phyloP scores from a whole-genome alignment of 2,888 invertebrate genomes.

The Tenthredo scrophulariae region DNA sequence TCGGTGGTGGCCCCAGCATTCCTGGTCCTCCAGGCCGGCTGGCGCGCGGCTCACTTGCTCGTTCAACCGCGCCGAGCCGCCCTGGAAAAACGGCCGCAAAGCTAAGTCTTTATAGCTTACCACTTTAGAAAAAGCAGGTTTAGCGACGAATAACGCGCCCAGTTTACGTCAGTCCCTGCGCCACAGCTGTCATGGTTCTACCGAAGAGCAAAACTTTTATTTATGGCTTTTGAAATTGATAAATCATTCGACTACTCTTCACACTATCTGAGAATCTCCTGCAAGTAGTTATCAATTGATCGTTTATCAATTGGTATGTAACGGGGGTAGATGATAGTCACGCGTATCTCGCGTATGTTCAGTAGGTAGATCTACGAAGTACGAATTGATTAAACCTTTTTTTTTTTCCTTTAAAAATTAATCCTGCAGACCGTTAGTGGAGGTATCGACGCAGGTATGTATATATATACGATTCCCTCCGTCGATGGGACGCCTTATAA shows the following conservation, averaged over 20 bases:
- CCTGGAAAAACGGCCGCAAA: constrained; percentile 67
- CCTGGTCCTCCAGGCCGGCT: constrained; percentile 62
- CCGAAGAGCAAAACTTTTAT: not conserved
- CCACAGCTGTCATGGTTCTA: constrained; percentile 7
- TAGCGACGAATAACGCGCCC: constrained; percentile 50
- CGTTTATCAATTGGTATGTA: not conserved
- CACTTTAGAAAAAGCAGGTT: constrained; percentile 48
- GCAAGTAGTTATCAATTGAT: not conserved
- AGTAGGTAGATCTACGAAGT: not conserved
- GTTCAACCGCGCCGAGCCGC: constrained; percentile 52
- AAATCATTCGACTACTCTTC: constrained; percentile 35
- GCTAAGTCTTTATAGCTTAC: constrained; percentile 42
- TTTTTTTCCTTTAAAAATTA: not conserved
- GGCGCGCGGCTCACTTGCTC: constrained; percentile 59
- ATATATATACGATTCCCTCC: constrained; percentile 1
- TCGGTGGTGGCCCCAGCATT: constrained; percentile 66
- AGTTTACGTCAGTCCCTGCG: constrained; percentile 17
- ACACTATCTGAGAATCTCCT: not conserved
- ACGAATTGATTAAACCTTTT: constrained; percentile 17
- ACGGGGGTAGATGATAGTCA: not conserved
- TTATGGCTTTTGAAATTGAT: constrained; percentile 26
- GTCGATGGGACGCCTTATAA: constrained; percentile 35
- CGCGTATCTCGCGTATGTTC: not conserved
- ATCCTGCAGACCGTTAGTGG: not conserved
- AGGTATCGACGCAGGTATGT: not conserved